Evolutionary conservation across 1,140 invertebrate genomes (phyloP).

Genomic region (Mamestra configurata): DNA sequence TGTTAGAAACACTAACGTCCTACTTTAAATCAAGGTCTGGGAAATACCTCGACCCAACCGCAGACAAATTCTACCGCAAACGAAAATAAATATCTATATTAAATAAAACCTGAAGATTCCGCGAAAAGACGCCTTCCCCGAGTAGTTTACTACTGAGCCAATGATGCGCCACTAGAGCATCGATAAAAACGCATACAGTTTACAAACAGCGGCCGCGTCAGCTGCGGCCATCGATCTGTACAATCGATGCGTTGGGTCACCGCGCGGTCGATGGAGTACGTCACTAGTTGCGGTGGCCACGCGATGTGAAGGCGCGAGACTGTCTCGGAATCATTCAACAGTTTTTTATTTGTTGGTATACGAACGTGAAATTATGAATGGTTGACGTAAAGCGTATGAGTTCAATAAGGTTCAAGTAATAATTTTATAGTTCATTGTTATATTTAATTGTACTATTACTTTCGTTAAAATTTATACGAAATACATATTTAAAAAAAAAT

Average conservation of each 20-base stretch:
- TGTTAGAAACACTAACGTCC: too few relatives aligned
- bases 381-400: too few relatives aligned
- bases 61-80: background rate
- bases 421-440: too few relatives aligned
- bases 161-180: conserved; percentile 28
- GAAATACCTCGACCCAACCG: too few relatives aligned
- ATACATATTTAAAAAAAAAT: too few relatives aligned
- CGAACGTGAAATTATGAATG: background rate
- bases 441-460: too few relatives aligned
- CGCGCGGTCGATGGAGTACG: conserved; percentile 69
- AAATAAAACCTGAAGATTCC: background rate
- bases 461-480: too few relatives aligned
- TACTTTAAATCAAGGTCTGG: too few relatives aligned
- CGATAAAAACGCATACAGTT: conserved; percentile 58
- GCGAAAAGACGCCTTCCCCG: background rate
- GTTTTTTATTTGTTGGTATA: background rate
- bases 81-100: background rate
- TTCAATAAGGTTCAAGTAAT: too few relatives aligned
- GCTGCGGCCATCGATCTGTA: conserved; percentile 77
- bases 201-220: conserved; percentile 74
- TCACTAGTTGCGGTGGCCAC: conserved; percentile 51
- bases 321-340: background rate
- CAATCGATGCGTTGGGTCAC: conserved; percentile 71
- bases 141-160: conserved; percentile 3
- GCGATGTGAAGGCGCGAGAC: background rate